A percentile compares a stretch with the other conserved stretches of the same genome.
Evolutionary conservation across 2,888 invertebrate genomes (phyloP).

Genomic region (Nipponacmea schrenckii): DNA sequence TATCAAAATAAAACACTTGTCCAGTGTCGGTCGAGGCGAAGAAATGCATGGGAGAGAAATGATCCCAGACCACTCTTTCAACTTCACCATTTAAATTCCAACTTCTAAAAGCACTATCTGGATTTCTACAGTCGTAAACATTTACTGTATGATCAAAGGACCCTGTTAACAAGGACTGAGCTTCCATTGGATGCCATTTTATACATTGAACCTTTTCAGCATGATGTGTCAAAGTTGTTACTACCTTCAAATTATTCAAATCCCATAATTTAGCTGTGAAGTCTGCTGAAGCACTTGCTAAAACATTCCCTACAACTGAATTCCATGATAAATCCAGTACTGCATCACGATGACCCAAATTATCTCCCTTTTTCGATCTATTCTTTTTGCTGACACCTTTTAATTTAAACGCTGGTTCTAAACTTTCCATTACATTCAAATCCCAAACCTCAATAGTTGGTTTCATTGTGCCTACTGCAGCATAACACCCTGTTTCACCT

Average conservation of each 20-base stretch:
- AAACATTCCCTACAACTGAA: constrained; percentile 73
- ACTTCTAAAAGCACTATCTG: constrained; percentile 72
- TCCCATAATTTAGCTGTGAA: constrained; percentile 91
- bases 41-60: constrained; percentile 81
- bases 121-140: constrained; percentile 82
- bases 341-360: constrained; percentile 84
- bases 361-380: constrained; percentile 42
- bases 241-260: constrained; percentile 81
- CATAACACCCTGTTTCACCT: constrained; percentile 76
- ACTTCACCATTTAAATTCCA: constrained; percentile 86
- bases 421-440: constrained; percentile 88
- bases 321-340: constrained; percentile 95
- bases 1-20: constrained; percentile 80
- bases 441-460: constrained; percentile 97
- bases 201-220: constrained; percentile 75
- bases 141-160: constrained; percentile 82
- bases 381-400: constrained; percentile 79
- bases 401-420: constrained; percentile 87
- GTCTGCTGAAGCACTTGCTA: constrained; percentile 95
- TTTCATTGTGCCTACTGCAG: constrained; percentile 93
- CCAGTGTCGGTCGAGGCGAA: constrained; percentile 74
- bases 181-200: constrained; percentile 72
- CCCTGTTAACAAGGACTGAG: constrained; percentile 84
- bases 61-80: constrained; percentile 88
- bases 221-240: constrained; percentile 80